Evolutionary conservation across 2,888 invertebrate species (phyloP).

Genomic region (Melinaea marsaeus): DNA sequence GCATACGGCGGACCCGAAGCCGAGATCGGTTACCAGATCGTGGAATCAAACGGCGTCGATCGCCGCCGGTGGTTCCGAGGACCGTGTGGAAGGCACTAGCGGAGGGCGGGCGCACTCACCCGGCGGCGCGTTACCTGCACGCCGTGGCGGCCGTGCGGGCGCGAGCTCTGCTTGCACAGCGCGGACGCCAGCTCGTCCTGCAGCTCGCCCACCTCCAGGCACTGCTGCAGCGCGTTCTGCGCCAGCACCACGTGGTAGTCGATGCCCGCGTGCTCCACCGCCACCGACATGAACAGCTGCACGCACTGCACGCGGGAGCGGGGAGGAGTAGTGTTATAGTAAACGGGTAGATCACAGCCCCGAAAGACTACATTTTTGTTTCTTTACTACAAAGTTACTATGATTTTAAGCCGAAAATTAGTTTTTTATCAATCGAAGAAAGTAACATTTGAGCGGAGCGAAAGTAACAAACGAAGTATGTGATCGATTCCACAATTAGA

Average conservation of each 20-base stretch:
- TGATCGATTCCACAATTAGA: background rate
- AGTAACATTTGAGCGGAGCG: too few species aligned
- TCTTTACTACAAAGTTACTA: too few species aligned
- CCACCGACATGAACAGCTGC: slow-evolving; percentile 96
- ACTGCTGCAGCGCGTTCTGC: slow-evolving; percentile 96
- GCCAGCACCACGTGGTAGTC: slow-evolving; percentile 98
- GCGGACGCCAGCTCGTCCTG: slow-evolving; percentile 96
- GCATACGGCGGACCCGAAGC: slow-evolving; percentile 38
- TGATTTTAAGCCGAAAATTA: too few species aligned
- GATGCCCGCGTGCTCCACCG: slow-evolving; percentile 95
- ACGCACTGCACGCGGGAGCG: slow-evolving; percentile 82
- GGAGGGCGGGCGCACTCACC: slow-evolving; percentile 35
- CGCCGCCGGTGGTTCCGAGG: background rate
- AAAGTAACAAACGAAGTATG: too few species aligned
- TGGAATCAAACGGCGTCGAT: background rate
- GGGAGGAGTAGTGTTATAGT: too few species aligned
- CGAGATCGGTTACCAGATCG: background rate
- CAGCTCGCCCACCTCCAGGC: slow-evolving; percentile 91
- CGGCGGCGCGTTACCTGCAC: slow-evolving; percentile 80
- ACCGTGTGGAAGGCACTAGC: too few species aligned
- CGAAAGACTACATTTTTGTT: too few species aligned
- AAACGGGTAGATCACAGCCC: too few species aligned
- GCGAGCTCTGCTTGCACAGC: slow-evolving; percentile 94
- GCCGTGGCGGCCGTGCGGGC: slow-evolving; percentile 87
- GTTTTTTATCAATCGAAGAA: too few species aligned